phyloP scores from a whole-genome alignment of 1,140 invertebrate species.

The Procambarus virginalis region DNA sequence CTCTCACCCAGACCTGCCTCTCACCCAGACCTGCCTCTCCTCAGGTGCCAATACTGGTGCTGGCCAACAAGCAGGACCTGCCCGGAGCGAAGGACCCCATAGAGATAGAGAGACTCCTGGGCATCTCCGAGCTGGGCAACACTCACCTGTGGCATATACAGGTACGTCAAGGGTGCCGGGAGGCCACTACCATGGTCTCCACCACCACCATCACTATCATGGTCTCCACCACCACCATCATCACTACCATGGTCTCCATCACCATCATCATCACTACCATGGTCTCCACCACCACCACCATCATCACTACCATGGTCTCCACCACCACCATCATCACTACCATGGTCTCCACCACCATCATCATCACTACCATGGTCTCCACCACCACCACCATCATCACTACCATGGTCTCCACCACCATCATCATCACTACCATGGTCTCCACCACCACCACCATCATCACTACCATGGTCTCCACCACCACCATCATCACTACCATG shows the following conservation, averaged over 20 bases:
- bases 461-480: not conserved
- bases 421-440: not conserved
- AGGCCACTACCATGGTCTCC: not conserved
- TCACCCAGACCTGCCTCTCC: not conserved
- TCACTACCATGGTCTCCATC: not conserved
- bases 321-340: not conserved
- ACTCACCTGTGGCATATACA: constrained; percentile 87
- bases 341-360: not conserved
- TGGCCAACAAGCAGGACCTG: constrained; percentile 95
- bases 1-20: not conserved
- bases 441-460: not conserved
- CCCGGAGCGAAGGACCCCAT: constrained; percentile 90
- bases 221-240: not conserved
- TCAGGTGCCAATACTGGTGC: constrained; percentile 90
- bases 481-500: not conserved
- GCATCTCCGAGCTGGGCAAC: constrained; percentile 85
- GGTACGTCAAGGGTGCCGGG: constrained; percentile 15
- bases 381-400: not conserved
- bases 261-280: not conserved
- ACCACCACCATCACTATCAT: not conserved
- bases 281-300: not conserved
- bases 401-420: not conserved
- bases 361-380: not conserved
- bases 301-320: not conserved
- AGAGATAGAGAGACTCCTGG: constrained; percentile 89